Evolutionary conservation across 35 echinoderm and acorn worm species (phyloP).

Genomic region (Stichopus chloronotus): DNA sequence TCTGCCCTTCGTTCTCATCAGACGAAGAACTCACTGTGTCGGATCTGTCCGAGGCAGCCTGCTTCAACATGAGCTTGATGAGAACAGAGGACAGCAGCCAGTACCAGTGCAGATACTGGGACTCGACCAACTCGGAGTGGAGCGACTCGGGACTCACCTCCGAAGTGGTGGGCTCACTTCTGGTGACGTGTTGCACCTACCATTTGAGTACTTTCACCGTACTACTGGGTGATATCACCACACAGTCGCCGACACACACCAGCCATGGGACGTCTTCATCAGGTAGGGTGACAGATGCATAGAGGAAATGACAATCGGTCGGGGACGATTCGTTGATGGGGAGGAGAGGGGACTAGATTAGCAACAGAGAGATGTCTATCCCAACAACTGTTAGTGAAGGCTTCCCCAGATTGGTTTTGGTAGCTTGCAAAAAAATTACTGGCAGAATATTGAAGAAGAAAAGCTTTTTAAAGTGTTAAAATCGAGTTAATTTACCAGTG

Average conservation of each 20-base stretch:
- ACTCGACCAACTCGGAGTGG: conserved; percentile 57
- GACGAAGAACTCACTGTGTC: conserved; percentile 64
- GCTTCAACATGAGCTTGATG: conserved; percentile 61
- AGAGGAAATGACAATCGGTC: too few relatives aligned
- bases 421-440: too few relatives aligned
- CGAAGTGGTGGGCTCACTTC: neutral
- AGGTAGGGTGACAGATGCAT: neutral
- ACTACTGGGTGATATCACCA: conserved; percentile 30
- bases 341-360: too few relatives aligned
- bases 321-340: too few relatives aligned
- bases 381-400: too few relatives aligned
- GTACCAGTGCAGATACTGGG: conserved; percentile 82
- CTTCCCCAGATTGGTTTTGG: too few relatives aligned
- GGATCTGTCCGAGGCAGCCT: conserved; percentile 51
- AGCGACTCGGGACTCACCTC: conserved; percentile 66
- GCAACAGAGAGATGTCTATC: too few relatives aligned
- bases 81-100: conserved; percentile 38
- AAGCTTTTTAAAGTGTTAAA: too few relatives aligned
- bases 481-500: too few relatives aligned
- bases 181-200: conserved; percentile 54
- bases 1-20: conserved; percentile 10
- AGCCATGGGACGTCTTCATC: neutral
- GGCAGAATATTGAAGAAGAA: too few relatives aligned
- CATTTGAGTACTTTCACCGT: conserved; percentile 74
- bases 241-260: neutral